Evolutionary conservation across 2,113 vertebrate species (phyloP).

Genomic region (Paraplagusia blochii): DNA sequence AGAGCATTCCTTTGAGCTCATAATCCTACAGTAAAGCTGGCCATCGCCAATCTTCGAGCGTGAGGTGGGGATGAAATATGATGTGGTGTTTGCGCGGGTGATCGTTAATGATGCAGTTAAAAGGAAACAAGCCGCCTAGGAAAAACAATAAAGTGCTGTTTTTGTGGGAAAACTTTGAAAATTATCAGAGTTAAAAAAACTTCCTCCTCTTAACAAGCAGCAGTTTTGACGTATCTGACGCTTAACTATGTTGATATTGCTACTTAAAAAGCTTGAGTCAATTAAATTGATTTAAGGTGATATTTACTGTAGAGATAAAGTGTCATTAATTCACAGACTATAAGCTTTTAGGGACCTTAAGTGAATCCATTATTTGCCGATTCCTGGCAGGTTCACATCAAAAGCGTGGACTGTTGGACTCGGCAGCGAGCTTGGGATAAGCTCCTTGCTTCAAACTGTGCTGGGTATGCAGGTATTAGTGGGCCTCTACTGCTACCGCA

Average conservation of each 20-base stretch:
- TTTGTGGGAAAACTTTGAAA: not conserved
- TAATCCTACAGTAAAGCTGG: conserved; percentile 10
- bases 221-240: conserved; percentile 9
- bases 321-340: conserved; percentile 25
- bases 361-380: conserved; percentile 24
- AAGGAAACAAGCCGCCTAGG: not conserved
- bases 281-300: not conserved
- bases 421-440: conserved; percentile 15
- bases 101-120: conserved; percentile 19
- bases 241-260: conserved; percentile 14
- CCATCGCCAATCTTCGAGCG: conserved; percentile 9
- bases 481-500: not conserved
- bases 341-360: conserved; percentile 1
- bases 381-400: conserved; percentile 15
- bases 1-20: conserved; percentile 54
- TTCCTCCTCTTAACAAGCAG: conserved; percentile 12
- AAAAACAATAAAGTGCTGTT: conserved; percentile 10
- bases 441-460: conserved; percentile 1
- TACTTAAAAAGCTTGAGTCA: conserved; percentile 6
- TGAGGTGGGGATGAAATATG: conserved; percentile 18
- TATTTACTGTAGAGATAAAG: conserved; percentile 11
- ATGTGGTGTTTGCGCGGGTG: conserved; percentile 3
- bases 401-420: conserved; percentile 10
- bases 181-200: conserved; percentile 13
- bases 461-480: not conserved